Evolutionary conservation across 2,113 vertebrate species (phyloP), one percentile per base, ranked within the genome.

Genomic region (Tetrax tetrax): DNA sequence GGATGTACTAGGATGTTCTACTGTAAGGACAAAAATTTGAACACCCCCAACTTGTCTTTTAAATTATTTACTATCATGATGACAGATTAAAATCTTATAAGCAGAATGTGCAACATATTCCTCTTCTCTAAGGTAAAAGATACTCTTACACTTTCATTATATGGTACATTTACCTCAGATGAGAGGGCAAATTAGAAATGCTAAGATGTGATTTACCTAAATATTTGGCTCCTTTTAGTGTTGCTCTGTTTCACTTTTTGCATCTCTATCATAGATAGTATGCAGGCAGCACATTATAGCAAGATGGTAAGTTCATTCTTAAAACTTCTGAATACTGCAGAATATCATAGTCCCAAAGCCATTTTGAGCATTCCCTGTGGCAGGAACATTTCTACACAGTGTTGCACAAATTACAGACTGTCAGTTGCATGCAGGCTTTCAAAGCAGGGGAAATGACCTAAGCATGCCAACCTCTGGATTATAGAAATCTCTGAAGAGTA

Each of bases 41-140:
- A 68, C 12, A 51, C 0, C 1, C 2, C 1, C 5, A 57, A 47
- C 5, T 38, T 38, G 8, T 74, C 6, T 70, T 28, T 72, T 17
- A 84, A 93, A 64, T 68, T 1, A 45, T 56, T 22, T 56, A 5
- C 7, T 60, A 17, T 47, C 71, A 27, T 6, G 38, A 51, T 8
- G 14, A 15, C 19, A 33, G 16, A 68, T 35, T 18, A 54, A 86
- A 89, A 74, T 51, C 35, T 70, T 81, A 33, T n/a, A 23, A 63
- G 12, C 8, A 41, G 19, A 61, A 80, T 70, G 4, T 50, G 23
- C n/a, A 79, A 37, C 3, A 7, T 43, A 38, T 37, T 80, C 12
- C 15, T 69, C 7, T 25, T 83, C 22, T n/a, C 4, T 56, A 4
- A 17, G 9, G 9, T 61, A 10, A 61, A 63, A 87, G 7, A 24